Conservation (phyloP, 2,797 vertebrate species). For the Buphagus erythrorhynchus region DNA sequence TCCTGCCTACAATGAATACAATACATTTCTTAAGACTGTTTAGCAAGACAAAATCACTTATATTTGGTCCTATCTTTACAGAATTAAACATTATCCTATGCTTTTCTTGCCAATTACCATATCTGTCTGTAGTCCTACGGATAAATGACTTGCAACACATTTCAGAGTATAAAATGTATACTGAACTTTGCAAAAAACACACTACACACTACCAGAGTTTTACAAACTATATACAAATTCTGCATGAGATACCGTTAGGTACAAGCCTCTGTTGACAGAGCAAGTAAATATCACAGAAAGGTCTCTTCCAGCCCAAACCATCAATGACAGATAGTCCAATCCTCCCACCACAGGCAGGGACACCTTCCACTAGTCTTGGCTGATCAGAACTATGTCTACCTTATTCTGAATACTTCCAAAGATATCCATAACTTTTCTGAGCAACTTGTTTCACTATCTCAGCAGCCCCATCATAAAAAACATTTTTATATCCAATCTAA, state of each 20-base stretch:
- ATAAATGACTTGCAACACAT: not conserved
- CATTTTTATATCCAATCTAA: not conserved
- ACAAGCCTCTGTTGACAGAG: not conserved
- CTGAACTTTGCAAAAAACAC: not conserved
- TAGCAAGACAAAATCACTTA: not conserved
- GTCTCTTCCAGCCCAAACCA: not conserved
- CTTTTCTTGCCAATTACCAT: not conserved
- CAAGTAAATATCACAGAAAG: not conserved
- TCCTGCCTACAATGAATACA: not conserved
- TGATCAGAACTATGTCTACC: not conserved
- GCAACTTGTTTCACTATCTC: not conserved
- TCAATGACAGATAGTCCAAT: not conserved
- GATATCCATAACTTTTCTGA: not conserved
- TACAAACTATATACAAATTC: not conserved
- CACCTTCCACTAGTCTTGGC: not conserved
- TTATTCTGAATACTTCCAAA: not conserved
- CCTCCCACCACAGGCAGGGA: rapidly evolving
- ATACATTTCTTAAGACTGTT: not conserved
- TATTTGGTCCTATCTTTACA: not conserved
- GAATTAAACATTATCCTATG: not conserved
- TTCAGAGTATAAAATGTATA: not conserved
- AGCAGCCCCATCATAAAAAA: rapidly evolving
- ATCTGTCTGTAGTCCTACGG: not conserved
- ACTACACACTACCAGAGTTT: not conserved
- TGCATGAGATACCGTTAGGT: not conserved